Conservation (phyloP, 2,888 invertebrate genomes). For the Papilio elwesi region DNA sequence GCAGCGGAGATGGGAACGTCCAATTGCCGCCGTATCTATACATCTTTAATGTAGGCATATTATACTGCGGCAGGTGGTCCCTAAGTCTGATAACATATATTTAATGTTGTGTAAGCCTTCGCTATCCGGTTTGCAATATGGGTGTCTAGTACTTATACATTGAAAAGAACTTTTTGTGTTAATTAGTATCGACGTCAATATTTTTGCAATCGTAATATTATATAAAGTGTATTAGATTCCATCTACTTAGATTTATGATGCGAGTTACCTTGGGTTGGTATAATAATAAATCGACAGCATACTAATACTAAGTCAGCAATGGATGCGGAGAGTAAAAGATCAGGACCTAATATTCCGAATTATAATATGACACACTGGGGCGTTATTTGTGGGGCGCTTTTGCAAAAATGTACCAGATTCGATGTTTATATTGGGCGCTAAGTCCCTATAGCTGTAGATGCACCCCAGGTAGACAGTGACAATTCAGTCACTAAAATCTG, state of each 20-base stretch:
- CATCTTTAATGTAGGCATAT: constrained; percentile 32
- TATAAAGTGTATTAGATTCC: not conserved
- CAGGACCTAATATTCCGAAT: too few species aligned
- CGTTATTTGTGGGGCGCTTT: too few species aligned
- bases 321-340: too few species aligned
- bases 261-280: not conserved
- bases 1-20: constrained; percentile 38
- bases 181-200: constrained; percentile 11
- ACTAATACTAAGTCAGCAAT: too few species aligned
- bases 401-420: too few species aligned
- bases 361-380: too few species aligned
- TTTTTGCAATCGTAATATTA: not conserved
- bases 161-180: not conserved
- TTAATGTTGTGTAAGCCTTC: constrained; percentile 35
- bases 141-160: constrained; percentile 19
- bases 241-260: not conserved
- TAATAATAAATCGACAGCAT: not conserved
- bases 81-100: constrained; percentile 38
- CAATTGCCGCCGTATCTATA: constrained; percentile 37
- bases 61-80: constrained; percentile 39
- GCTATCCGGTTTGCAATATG: constrained; percentile 39
- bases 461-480: too few species aligned
- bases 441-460: too few species aligned
- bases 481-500: too few species aligned
- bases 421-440: too few species aligned